Conservation (phyloP, 2,113 vertebrate genomes). For the Phyllostomus discolor region DNA sequence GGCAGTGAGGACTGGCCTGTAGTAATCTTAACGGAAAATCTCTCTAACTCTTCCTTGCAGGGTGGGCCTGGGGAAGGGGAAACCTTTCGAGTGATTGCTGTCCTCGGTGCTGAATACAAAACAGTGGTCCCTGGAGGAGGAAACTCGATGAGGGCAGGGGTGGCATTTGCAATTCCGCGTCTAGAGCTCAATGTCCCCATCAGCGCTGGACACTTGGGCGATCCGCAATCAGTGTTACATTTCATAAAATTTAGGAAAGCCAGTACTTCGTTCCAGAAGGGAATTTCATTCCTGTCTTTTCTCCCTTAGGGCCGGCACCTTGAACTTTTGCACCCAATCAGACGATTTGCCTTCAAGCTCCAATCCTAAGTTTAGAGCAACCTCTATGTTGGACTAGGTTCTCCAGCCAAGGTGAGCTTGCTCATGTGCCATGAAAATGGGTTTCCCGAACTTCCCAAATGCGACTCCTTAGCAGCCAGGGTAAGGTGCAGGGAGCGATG, state of each 20-base stretch:
- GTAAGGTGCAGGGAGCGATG: neutral
- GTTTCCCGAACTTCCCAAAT: neutral
- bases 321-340: neutral
- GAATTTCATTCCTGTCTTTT: neutral
- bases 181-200: neutral
- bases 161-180: accelerated
- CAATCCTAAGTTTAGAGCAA: neutral
- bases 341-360: neutral
- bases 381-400: neutral
- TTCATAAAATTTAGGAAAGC: neutral
- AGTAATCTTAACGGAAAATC: neutral
- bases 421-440: neutral
- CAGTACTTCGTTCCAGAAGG: neutral
- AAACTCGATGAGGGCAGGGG: neutral
- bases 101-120: constrained; percentile 47
- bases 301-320: neutral
- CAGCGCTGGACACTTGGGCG: neutral
- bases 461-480: neutral
- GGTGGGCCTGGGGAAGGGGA: neutral
- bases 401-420: neutral
- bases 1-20: neutral
- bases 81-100: neutral
- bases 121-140: accelerated
- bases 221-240: neutral
- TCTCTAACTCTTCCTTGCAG: neutral